A percentile compares a stretch with the other conserved stretches of the same genome.
phyloP scores from a whole-genome alignment of 2,888 invertebrate species.

The Cosmopolites sordidus region DNA sequence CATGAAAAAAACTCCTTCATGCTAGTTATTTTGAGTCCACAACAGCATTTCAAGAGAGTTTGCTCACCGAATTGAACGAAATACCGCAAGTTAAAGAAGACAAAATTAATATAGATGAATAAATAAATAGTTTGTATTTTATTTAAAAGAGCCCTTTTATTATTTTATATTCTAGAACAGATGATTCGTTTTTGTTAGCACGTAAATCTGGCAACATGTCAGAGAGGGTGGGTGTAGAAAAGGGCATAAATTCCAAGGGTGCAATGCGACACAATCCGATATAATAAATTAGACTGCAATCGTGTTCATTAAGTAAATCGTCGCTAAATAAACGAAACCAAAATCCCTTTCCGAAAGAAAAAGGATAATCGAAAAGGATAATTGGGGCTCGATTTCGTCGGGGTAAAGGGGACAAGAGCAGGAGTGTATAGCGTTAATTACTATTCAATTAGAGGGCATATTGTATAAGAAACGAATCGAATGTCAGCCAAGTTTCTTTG shows the following conservation, averaged over 20 bases:
- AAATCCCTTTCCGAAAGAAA: constrained; percentile 11
- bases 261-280: constrained; percentile 36
- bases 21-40: too few species aligned
- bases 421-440: constrained; percentile 9
- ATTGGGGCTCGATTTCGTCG: constrained; percentile 12
- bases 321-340: constrained; percentile 23
- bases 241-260: constrained; percentile 29
- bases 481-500: too few species aligned
- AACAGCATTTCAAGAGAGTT: too few species aligned
- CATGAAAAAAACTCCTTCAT: too few species aligned
- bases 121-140: too few species aligned
- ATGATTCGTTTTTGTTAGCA: too few species aligned
- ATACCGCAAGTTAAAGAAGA: too few species aligned
- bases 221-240: constrained; percentile 2
- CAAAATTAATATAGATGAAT: too few species aligned
- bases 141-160: too few species aligned
- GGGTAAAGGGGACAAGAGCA: constrained; percentile 2
- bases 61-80: too few species aligned
- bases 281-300: constrained; percentile 42
- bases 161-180: too few species aligned
- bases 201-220: constrained; percentile 10
- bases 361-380: constrained; percentile 11
- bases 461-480: too few species aligned
- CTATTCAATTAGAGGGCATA: constrained; percentile 20
- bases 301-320: constrained; percentile 35